Percentiles rank a stretch among this genome's conserved stretches.
These are phyloP conservation scores for Hypotaenidia okinawae DNA, from an alignment of 2,797 vertebrate species.

Conservation along the genomic window DNA sequence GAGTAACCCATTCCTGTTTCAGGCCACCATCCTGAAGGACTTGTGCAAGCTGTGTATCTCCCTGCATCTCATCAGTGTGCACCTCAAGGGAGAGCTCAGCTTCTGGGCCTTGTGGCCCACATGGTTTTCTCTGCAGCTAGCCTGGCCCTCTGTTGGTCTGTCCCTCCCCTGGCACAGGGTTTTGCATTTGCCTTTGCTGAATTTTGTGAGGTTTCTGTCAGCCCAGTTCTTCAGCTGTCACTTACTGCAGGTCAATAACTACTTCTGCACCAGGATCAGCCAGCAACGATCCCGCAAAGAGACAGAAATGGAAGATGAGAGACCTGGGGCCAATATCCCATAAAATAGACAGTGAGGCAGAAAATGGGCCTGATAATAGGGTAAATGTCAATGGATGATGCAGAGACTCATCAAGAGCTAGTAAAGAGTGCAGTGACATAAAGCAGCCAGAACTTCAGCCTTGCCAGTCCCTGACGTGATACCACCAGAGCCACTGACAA, in stretches of 20 bases:
- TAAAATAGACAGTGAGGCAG: not conserved
- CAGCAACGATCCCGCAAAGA: accelerated
- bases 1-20: not conserved
- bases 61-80: not conserved
- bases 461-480: not conserved
- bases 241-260: not conserved
- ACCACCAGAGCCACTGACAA: not conserved
- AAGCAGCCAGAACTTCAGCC: not conserved
- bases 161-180: not conserved
- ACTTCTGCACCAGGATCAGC: not conserved
- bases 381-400: not conserved
- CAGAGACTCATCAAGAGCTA: not conserved
- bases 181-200: not conserved
- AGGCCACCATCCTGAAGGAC: not conserved
- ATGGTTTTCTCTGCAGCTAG: not conserved
- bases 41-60: not conserved
- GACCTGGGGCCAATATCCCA: not conserved
- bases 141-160: not conserved
- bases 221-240: not conserved
- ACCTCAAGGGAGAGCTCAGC: not conserved
- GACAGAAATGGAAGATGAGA: not conserved
- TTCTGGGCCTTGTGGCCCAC: accelerated
- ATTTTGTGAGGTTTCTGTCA: not conserved
- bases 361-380: not conserved
- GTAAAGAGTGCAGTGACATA: not conserved